Evolutionary conservation across 1,140 invertebrate genomes (phyloP).

Genomic region (Aculops lycopersici): DNA sequence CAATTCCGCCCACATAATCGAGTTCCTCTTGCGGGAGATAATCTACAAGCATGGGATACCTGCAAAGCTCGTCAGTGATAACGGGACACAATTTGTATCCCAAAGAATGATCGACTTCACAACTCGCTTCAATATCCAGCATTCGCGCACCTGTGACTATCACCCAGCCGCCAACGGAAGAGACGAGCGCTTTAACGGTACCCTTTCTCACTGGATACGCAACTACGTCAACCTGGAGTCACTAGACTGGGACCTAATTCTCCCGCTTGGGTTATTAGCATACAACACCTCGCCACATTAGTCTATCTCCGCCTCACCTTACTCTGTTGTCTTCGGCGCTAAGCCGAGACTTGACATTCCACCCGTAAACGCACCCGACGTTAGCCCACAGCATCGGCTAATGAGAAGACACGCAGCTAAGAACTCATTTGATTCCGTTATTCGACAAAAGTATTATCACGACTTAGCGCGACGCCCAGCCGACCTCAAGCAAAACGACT

Average conservation of each 20-base stretch:
- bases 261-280: not conserved
- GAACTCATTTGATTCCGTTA: too few relatives aligned
- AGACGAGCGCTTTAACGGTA: not conserved
- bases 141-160: not conserved
- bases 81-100: slow-evolving; percentile 1
- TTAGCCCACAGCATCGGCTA: too few relatives aligned
- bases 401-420: too few relatives aligned
- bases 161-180: not conserved
- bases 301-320: too few relatives aligned
- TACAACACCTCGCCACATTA: slow-evolving; percentile 1
- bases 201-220: not conserved
- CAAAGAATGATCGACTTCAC: not conserved
- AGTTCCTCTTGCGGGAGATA: not conserved
- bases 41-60: not conserved
- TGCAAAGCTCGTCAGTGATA: not conserved
- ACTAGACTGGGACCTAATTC: not conserved
- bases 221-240: not conserved
- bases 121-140: not conserved
- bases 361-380: too few relatives aligned
- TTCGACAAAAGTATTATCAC: too few relatives aligned
- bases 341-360: too few relatives aligned
- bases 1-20: not conserved
- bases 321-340: too few relatives aligned
- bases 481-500: too few relatives aligned
- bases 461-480: too few relatives aligned